Percentiles rank a stretch among this genome's conserved stretches.
Evolutionary conservation across 2,113 vertebrate genomes (phyloP).

Genomic region (Mesitornis unicolor): DNA sequence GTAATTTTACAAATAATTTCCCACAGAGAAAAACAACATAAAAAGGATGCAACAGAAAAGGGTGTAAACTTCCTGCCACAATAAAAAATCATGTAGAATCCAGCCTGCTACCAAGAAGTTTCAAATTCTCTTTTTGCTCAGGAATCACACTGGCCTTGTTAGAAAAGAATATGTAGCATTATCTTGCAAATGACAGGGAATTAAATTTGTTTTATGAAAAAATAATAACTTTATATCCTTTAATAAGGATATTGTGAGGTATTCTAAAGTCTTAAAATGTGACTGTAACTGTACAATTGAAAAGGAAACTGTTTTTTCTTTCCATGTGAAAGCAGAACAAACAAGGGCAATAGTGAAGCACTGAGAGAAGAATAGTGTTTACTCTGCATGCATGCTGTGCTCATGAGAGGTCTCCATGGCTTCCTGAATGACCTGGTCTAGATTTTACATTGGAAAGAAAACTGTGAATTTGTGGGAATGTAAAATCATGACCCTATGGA

Average conservation of each 20-base stretch:
- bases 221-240: neutral
- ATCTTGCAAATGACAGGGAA: neutral
- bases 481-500: neutral
- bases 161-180: neutral
- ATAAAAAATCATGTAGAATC: neutral
- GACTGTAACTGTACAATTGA: neutral
- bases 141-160: neutral
- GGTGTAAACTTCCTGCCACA: rapidly evolving
- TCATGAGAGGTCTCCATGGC: rapidly evolving
- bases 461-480: neutral
- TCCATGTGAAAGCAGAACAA: neutral
- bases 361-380: neutral
- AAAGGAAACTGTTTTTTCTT: neutral
- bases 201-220: neutral
- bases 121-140: neutral
- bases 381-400: neutral
- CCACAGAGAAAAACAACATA: neutral
- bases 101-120: neutral
- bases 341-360: neutral
- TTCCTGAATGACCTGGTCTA: neutral
- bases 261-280: neutral
- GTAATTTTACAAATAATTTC: neutral
- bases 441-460: neutral
- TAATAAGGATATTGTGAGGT: neutral
- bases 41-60: neutral